These are phyloP conservation scores for Heptranchias perlo DNA, from an alignment of 2,113 vertebrate genomes.

Conservation along the genomic window DNA sequence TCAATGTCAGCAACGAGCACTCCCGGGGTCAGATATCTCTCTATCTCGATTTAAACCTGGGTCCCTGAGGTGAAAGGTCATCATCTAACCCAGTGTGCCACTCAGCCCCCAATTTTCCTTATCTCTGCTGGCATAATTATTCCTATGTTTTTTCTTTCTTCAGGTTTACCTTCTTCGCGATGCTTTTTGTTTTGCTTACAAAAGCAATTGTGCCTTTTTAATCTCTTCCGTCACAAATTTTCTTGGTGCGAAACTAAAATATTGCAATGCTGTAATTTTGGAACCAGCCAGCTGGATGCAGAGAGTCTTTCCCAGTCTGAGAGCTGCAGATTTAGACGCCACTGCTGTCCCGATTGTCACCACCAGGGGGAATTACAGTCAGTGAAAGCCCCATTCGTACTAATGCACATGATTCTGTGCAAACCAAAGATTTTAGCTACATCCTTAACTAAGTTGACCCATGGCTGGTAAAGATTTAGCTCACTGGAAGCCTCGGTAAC, in stretches of 20 bases:
- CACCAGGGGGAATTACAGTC: slow-evolving; percentile 1
- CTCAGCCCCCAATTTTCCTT: too few species aligned
- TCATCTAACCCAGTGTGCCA: background rate
- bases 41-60: background rate
- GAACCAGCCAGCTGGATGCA: background rate
- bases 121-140: background rate
- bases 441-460: background rate
- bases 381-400: background rate
- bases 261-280: background rate
- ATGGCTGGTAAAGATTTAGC: too few species aligned
- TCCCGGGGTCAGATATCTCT: background rate
- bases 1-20: background rate
- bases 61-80: background rate
- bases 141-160: background rate
- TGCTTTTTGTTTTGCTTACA: background rate
- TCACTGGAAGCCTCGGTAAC: background rate
- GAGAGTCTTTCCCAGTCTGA: background rate
- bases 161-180: background rate
- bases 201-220: background rate
- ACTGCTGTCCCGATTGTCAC: background rate
- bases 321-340: background rate
- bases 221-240: background rate
- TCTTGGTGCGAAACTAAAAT: background rate
- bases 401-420: background rate
- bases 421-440: background rate